Conservation (phyloP, 2,113 vertebrate genomes). For the Tragelaphus imberbis region DNA sequence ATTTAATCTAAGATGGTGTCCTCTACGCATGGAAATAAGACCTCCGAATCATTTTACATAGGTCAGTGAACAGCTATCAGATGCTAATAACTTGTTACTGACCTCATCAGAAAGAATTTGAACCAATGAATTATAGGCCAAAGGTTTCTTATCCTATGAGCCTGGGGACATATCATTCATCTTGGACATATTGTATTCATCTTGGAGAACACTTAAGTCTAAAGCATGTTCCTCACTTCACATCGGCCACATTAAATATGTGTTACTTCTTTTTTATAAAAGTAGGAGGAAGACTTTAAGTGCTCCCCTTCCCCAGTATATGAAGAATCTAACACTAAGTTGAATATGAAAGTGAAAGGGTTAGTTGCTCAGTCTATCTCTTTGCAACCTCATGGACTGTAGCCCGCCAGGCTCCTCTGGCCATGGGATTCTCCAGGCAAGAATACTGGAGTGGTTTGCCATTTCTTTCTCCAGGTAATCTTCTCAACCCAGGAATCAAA, state of each 20-base stretch:
- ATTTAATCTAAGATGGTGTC: constrained; percentile 2
- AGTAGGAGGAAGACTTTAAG: neutral
- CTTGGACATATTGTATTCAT: neutral
- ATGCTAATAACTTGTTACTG: neutral
- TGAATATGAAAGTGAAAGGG: neutral
- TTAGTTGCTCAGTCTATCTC: neutral
- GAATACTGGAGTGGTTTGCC: neutral
- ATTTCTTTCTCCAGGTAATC: neutral
- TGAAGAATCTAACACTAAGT: neutral
- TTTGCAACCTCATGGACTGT: neutral
- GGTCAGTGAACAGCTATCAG: constrained; percentile 18
- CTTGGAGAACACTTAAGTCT: neutral
- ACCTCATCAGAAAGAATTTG: constrained; percentile 41
- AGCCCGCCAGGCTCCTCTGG: neutral
- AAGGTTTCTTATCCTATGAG: neutral
- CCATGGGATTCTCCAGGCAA: neutral
- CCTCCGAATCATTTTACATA: constrained; percentile 31
- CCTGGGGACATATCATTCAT: neutral
- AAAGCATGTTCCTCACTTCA: neutral
- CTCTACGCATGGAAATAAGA: neutral
- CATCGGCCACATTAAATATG: neutral
- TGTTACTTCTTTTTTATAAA: neutral
- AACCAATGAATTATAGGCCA: constrained; percentile 25
- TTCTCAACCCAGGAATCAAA: neutral
- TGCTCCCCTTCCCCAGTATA: neutral